Conservation (phyloP, 2,113 vertebrate genomes). For the Choloepus hoffmanni region DNA sequence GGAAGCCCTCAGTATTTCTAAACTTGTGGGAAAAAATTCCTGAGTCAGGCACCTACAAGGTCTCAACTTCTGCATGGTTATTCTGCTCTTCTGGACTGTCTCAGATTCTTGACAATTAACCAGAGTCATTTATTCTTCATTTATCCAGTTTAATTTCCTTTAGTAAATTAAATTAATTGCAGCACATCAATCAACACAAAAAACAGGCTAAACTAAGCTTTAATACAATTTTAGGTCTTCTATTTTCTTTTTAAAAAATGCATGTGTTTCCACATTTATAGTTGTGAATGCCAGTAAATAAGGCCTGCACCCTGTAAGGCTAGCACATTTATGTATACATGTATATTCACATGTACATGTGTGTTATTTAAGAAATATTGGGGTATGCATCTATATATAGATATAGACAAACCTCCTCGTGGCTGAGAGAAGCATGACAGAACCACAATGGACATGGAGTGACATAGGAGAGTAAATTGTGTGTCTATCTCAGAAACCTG, state of each 20-base stretch:
- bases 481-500: not conserved
- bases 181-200: slow-evolving; percentile 36
- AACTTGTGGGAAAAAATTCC: not conserved
- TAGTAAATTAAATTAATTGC: slow-evolving; percentile 49
- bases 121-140: not conserved
- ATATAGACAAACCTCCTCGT: not conserved
- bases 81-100: not conserved
- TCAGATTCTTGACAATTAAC: not conserved
- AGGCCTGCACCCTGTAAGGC: too few species aligned
- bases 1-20: not conserved
- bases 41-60: not conserved
- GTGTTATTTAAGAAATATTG: not conserved
- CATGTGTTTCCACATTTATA: not conserved
- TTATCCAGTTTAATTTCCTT: slow-evolving; percentile 56
- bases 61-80: not conserved
- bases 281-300: not conserved
- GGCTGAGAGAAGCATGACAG: not conserved
- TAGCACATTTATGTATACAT: not conserved
- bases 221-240: slow-evolving; percentile 3
- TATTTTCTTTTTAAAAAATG: not conserved
- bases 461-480: not conserved
- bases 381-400: not conserved
- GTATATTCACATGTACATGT: not conserved
- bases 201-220: not conserved
- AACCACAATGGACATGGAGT: not conserved